Evolutionary conservation across 1,140 invertebrate species (phyloP).

Genomic region (Gonioctena quinquepunctata): DNA sequence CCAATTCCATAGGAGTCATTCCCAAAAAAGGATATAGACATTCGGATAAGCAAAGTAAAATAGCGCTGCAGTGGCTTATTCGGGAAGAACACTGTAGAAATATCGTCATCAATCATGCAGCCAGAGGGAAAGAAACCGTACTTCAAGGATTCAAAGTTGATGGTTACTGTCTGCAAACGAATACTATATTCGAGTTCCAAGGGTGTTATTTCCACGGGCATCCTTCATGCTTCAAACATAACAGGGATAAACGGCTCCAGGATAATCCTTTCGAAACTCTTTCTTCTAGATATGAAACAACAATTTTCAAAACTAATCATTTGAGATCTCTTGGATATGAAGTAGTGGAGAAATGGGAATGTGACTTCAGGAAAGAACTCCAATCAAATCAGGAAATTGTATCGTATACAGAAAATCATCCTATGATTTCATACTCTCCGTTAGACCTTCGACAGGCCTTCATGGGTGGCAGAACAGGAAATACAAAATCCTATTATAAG

Average conservation of each 20-base stretch:
- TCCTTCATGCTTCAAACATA: not conserved
- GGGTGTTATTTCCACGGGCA: constrained; percentile 24
- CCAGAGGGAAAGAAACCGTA: not conserved
- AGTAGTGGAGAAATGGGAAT: not conserved
- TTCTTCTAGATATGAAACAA: not conserved
- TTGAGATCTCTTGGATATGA: not conserved
- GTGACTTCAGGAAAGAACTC: not conserved
- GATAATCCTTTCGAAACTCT: not conserved
- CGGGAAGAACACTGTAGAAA: not conserved
- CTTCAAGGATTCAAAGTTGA: constrained; percentile 16
- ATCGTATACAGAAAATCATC: not conserved
- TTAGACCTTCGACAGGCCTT: not conserved
- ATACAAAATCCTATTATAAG: constrained; percentile 42
- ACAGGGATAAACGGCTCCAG: not conserved
- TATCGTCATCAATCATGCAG: constrained; percentile 18
- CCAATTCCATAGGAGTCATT: constrained; percentile 16
- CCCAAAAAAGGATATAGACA: constrained; percentile 3
- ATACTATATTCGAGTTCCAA: constrained; percentile 24
- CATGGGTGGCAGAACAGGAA: constrained; percentile 51
- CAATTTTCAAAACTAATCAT: not conserved
- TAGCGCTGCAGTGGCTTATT: not conserved
- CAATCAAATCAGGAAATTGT: not conserved
- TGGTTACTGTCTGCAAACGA: constrained; percentile 1
- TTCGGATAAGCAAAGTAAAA: not conserved
- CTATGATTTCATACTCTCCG: not conserved